phyloP scores from a whole-genome alignment of 2,888 invertebrate genomes.

The Spisula subtruncata region DNA sequence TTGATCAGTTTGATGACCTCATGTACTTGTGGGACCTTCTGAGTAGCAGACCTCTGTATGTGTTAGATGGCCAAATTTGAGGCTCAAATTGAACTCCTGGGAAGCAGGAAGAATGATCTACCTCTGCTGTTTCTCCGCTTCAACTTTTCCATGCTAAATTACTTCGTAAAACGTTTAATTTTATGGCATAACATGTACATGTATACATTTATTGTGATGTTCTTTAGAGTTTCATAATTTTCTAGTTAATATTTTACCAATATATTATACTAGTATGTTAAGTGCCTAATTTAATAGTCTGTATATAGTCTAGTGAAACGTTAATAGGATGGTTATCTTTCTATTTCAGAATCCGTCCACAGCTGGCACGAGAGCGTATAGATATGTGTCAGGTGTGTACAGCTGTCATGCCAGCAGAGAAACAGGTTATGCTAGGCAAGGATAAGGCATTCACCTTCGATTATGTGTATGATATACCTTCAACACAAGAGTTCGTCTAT shows the following conservation, averaged over 20 bases:
- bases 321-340: background rate
- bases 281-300: background rate
- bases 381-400: slow-evolving; percentile 98
- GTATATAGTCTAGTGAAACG: background rate
- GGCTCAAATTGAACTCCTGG: too few species aligned
- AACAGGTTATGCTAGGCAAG: slow-evolving; percentile 93
- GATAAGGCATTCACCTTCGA: slow-evolving; percentile 99
- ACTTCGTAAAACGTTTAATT: too few species aligned
- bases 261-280: background rate
- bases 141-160: too few species aligned
- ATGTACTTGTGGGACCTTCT: too few species aligned
- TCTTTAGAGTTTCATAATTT: too few species aligned
- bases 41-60: too few species aligned
- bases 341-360: slow-evolving; percentile 95
- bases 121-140: too few species aligned
- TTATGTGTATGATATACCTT: slow-evolving; percentile 95
- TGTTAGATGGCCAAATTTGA: too few species aligned
- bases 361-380: slow-evolving; percentile 96
- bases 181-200: too few species aligned
- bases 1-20: too few species aligned
- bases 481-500: slow-evolving; percentile 93
- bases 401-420: slow-evolving; percentile 93
- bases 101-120: too few species aligned
- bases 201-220: too few species aligned
- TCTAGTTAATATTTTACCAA: background rate